These are phyloP conservation scores for Acutogordius australiensis DNA, from an alignment of 2,888 invertebrate species.

Conservation along the genomic window DNA sequence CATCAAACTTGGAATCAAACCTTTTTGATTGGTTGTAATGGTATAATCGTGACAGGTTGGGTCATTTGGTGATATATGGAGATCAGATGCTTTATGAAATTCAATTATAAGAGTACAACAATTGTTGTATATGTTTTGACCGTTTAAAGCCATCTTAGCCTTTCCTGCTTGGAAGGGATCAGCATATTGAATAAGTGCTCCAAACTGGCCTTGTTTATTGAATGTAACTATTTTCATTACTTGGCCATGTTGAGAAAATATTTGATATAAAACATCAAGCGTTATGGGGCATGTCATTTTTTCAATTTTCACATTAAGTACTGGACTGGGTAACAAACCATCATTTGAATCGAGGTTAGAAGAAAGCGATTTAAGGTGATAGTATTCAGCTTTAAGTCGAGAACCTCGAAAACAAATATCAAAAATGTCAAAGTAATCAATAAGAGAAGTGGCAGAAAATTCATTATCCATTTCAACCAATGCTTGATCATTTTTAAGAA, in stretches of 20 bases:
- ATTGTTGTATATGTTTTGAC: constrained; percentile 5
- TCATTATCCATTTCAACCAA: constrained; percentile 3
- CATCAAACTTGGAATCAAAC: neutral
- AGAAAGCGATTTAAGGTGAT: neutral
- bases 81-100: neutral
- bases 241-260: constrained; percentile 5
- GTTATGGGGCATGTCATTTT: constrained; percentile 4
- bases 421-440: neutral
- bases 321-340: neutral
- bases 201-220: constrained; percentile 4
- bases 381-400: neutral
- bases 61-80: neutral
- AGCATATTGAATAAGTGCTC: neutral
- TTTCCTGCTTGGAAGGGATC: neutral
- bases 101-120: constrained; percentile 8
- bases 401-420: neutral
- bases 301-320: neutral
- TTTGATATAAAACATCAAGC: constrained; percentile 4
- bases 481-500: constrained; percentile 3
- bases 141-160: neutral
- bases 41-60: neutral
- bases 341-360: neutral
- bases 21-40: neutral
- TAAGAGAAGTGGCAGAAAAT: neutral
- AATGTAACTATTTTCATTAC: constrained; percentile 3